Evolutionary conservation across 2,113 vertebrate genomes (phyloP).

Genomic region (Urocynchramus pylzowi): DNA sequence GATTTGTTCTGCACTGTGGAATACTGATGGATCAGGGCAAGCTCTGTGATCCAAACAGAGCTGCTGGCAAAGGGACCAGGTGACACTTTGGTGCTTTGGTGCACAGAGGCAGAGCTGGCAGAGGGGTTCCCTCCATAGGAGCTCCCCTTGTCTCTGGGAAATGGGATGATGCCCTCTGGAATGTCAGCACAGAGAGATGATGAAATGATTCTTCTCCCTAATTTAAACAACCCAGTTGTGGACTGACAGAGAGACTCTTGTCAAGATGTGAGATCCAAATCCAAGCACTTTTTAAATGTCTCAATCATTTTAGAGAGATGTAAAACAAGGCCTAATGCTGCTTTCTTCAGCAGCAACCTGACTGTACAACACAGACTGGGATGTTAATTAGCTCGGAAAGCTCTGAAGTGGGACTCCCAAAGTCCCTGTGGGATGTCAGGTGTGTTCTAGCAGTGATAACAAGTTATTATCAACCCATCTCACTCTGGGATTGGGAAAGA

Average conservation of each 20-base stretch:
- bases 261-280: background rate
- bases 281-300: background rate
- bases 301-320: background rate
- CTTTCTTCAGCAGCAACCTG: background rate
- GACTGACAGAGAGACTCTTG: background rate
- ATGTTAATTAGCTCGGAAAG: conserved; percentile 41
- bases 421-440: conserved; percentile 12
- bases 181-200: background rate
- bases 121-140: background rate
- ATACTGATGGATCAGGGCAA: background rate
- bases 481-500: background rate
- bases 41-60: background rate
- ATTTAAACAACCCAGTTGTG: background rate
- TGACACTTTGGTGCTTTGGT: background rate
- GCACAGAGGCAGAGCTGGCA: background rate
- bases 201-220: background rate
- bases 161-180: background rate
- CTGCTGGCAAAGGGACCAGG: background rate
- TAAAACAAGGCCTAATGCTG: background rate
- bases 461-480: background rate
- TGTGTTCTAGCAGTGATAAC: background rate
- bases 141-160: background rate
- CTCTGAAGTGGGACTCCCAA: conserved; percentile 10
- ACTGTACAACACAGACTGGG: background rate
- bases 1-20: background rate